These are phyloP conservation scores for Champsocephalus gunnari DNA, from an alignment of 2,797 vertebrate genomes.

Conservation along the genomic window DNA sequence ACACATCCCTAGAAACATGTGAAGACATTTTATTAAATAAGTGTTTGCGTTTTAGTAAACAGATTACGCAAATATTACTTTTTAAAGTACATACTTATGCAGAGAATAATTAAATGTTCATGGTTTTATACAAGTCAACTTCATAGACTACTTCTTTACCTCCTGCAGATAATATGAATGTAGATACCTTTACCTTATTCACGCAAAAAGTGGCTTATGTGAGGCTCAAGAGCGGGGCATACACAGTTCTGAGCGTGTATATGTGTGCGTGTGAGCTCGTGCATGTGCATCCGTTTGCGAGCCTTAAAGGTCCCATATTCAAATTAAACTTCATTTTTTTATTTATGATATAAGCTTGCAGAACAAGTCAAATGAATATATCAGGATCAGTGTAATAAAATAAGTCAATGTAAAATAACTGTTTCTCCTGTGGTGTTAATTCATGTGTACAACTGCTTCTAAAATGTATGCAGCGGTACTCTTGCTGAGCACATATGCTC, in stretches of 20 bases:
- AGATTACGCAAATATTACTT: neutral
- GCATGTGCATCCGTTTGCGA: neutral
- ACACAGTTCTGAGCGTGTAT: neutral
- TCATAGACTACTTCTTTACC: neutral
- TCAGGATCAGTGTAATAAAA: neutral
- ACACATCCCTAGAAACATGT: neutral
- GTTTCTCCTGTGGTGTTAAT: conserved; percentile 9
- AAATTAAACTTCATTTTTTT: neutral
- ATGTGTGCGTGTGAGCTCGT: neutral
- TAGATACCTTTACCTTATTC: conserved; percentile 13
- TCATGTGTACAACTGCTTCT: neutral
- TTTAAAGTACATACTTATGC: neutral
- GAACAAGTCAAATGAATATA: neutral
- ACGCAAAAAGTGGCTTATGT: neutral
- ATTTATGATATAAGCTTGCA: neutral
- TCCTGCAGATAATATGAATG: conserved; percentile 13
- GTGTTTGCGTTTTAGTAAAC: neutral
- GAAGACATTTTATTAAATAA: neutral
- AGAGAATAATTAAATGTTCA: neutral
- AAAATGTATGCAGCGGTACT: conserved; percentile 11
- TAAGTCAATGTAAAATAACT: neutral
- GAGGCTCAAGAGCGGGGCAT: neutral
- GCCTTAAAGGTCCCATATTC: neutral
- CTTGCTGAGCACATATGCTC: conserved; percentile 25
- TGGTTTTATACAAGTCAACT: too few species aligned